Evolutionary conservation across 2,888 invertebrate species (phyloP), one percentile per base, ranked within the genome.

Genomic region (Synanthedon myopaeformis): DNA sequence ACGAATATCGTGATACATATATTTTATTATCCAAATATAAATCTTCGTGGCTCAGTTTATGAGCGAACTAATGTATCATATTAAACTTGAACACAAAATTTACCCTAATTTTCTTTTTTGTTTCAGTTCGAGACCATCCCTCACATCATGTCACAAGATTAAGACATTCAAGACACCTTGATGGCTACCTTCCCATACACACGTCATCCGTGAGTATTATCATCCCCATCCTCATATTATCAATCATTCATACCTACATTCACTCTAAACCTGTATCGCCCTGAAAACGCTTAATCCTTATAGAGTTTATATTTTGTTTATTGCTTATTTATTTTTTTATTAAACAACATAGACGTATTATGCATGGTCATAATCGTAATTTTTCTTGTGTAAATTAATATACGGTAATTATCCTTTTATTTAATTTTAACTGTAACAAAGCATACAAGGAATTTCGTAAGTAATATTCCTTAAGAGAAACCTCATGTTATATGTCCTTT

Each of bases 121-220:
- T 45, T 62, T 59, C 82, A 85, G 85, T 71, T 53, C 79, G 85
- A 57, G 85, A 85, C 42, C 76, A 83, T 70, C 69, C 66, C 50
- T 60, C 78, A 69, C 84, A 84, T 56, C 85, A 84, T 64, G 74
- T 85, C 57, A 84, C 85, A 48, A 77, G 85, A 67, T 76, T 85
- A 77, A 67, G 71, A 56, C 86, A 85, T 63, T 85, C 84, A 23
- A 74, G 86, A 59, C 86, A 86, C 57, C 68, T 83, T 55, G 78
- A 81, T 42, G 76, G 74, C 54, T 77, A 73, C 66, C 65, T 71
- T 54, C 80, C 82, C 14, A 72, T 76, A 58, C 77, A 78, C 67
- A 65, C 79, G 52, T 64, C 75, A 53, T 69, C 83, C 72, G 86
- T 86, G 75, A 85, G 86, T 86, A 74, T 57, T 57, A 54, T 54